A percentile compares a stretch with the other conserved stretches of the same genome.
Evolutionary conservation across 2,888 invertebrate genomes (phyloP).

Genomic region (Neoaliturus tenellus): DNA sequence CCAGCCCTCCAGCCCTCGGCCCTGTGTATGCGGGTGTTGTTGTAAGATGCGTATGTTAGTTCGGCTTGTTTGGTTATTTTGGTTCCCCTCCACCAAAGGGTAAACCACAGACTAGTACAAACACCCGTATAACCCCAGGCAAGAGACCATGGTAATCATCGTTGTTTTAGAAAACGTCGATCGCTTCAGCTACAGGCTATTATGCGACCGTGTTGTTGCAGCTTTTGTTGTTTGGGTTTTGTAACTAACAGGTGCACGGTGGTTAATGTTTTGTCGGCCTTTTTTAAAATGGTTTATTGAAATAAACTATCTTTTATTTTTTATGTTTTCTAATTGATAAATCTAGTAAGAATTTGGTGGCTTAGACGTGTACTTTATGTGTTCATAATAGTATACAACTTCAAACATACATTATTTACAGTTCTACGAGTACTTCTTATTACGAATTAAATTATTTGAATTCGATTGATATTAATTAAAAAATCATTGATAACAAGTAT

Average conservation of each 20-base stretch:
- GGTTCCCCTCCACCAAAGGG: neutral
- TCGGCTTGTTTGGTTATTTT: slow-evolving; percentile 24
- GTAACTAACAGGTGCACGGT: neutral
- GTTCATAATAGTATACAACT: too few relatives aligned
- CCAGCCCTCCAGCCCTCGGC: neutral
- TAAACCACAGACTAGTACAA: neutral
- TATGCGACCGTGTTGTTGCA: neutral
- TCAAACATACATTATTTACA: too few relatives aligned
- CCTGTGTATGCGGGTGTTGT: neutral
- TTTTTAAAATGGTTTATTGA: too few relatives aligned
- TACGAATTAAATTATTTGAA: too few relatives aligned
- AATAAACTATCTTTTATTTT: too few relatives aligned
- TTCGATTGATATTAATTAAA: too few relatives aligned
- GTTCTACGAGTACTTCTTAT: too few relatives aligned
- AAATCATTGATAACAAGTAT: too few relatives aligned
- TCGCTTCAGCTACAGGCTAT: neutral
- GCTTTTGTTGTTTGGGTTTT: neutral
- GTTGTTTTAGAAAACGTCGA: neutral
- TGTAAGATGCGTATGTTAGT: slow-evolving; percentile 2
- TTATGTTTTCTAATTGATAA: too few relatives aligned
- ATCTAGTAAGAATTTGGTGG: too few relatives aligned
- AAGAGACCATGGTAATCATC: neutral
- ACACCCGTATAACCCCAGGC: neutral
- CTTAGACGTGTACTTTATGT: too few relatives aligned
- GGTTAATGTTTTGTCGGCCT: too few relatives aligned